A percentile compares a stretch with the other conserved stretches of the same genome.
Evolutionary conservation across 2,797 vertebrate species (phyloP).

Genomic region (Euthynnus affinis): DNA sequence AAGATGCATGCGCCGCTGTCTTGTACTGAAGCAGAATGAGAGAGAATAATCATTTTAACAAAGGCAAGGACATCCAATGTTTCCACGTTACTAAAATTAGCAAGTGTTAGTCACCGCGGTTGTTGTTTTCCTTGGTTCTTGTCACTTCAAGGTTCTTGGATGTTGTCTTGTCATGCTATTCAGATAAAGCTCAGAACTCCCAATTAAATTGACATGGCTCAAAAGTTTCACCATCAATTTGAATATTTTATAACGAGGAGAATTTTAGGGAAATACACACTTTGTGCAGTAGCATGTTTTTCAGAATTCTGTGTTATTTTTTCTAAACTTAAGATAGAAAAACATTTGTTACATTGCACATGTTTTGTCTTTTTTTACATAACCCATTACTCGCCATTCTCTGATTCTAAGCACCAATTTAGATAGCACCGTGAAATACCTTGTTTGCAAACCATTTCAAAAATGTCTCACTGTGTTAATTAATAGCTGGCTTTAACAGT

Average conservation of each 20-base stretch:
- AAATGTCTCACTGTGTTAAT: constrained; percentile 49
- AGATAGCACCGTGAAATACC: constrained; percentile 46
- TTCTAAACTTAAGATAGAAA: neutral
- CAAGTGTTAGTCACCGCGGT: constrained; percentile 46
- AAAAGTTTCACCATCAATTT: constrained; percentile 70
- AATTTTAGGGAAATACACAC: constrained; percentile 16
- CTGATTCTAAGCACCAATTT: constrained; percentile 40
- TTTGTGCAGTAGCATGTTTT: constrained; percentile 9
- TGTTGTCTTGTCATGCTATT: constrained; percentile 57
- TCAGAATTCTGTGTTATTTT: neutral
- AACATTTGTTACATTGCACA: neutral
- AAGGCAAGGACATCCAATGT: constrained; percentile 50
- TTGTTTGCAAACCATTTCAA: constrained; percentile 60
- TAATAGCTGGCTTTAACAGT: constrained; percentile 56
- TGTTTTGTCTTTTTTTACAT: constrained; percentile 10
- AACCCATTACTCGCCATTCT: constrained; percentile 20
- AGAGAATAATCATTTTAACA: constrained; percentile 75
- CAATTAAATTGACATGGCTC: constrained; percentile 86
- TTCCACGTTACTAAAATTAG: constrained; percentile 66
- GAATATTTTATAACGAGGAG: constrained; percentile 51
- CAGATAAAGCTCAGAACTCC: constrained; percentile 44
- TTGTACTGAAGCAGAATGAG: constrained; percentile 40
- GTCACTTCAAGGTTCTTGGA: constrained; percentile 65
- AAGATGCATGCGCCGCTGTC: constrained; percentile 39
- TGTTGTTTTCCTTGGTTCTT: constrained; percentile 57